A percentile compares a stretch with the other conserved stretches of the same genome.
phyloP scores from a whole-genome alignment of 2,113 vertebrate genomes.

The Montifringilla adamsi region DNA sequence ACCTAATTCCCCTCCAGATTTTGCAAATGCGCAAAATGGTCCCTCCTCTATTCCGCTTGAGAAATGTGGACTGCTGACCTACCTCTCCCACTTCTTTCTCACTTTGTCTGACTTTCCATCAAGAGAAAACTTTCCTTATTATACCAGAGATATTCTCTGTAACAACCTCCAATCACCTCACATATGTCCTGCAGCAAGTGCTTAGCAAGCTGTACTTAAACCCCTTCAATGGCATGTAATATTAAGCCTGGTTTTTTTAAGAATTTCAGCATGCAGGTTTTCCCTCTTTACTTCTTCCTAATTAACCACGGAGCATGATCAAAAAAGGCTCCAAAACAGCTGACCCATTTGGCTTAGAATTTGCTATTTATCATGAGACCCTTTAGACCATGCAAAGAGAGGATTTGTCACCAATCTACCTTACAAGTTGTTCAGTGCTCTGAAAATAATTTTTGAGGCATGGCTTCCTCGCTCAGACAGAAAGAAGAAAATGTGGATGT shows the following conservation, averaged over 20 bases:
- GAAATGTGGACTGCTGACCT: not conserved
- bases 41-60: not conserved
- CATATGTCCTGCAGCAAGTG: not conserved
- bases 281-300: not conserved
- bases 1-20: not conserved
- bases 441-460: not conserved
- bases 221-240: not conserved
- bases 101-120: not conserved
- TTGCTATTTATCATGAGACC: not conserved
- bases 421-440: not conserved
- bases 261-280: not conserved
- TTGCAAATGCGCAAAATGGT: not conserved
- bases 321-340: not conserved
- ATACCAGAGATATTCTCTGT: not conserved
- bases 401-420: not conserved
- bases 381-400: not conserved
- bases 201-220: not conserved
- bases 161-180: not conserved
- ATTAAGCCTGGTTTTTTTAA: not conserved
- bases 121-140: not conserved
- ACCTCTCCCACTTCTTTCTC: not conserved
- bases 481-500: not conserved
- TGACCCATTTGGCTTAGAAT: not conserved
- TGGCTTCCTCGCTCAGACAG: not conserved
- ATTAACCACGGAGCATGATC: not conserved